A percentile compares a stretch with the other conserved stretches of the same genome.
These are phyloP conservation scores for Ectropis grisescens DNA, from an alignment of 1,140 invertebrate genomes.

Conservation along the genomic window DNA sequence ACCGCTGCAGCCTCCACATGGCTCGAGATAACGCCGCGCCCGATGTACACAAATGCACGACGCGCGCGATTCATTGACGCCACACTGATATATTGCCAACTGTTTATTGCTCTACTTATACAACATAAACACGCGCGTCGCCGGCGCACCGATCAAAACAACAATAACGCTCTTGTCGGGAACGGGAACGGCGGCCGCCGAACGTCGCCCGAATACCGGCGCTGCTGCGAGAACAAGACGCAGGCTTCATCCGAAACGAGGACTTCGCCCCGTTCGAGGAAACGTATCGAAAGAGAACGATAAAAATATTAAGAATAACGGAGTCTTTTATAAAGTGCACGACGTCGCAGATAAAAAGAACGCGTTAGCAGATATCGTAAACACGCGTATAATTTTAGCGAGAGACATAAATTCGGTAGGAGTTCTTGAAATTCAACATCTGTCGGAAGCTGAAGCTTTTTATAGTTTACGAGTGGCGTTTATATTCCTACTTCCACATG, in stretches of 20 bases:
- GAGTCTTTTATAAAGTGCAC: conserved; percentile 1
- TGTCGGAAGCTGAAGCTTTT: conserved; percentile 26
- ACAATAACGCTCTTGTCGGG: no score
- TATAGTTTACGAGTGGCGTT: no score
- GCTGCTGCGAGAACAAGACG: no score
- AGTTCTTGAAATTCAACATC: conserved; percentile 16
- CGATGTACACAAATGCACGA: conserved; percentile 24
- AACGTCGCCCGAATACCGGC: no score
- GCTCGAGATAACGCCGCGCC: conserved; percentile 35
- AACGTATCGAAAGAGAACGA: no score
- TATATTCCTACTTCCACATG: conserved; percentile 16
- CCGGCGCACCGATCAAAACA: conserved; percentile 12
- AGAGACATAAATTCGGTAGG: conserved; percentile 16
- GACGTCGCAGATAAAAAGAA: background rate
- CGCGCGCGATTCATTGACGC: conserved; percentile 50
- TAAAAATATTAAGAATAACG: conserved; percentile 8
- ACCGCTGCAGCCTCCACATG: conserved; percentile 49
- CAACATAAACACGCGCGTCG: conserved; percentile 31
- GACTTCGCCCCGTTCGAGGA: no score
- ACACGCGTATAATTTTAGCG: conserved; percentile 18
- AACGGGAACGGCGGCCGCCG: no score
- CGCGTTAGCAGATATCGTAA: background rate
- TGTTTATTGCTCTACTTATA: conserved; percentile 17
- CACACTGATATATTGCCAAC: conserved; percentile 37
- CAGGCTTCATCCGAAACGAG: no score